phyloP scores from a whole-genome alignment of 2,888 invertebrate genomes.

The Caenorhabditis angaria region DNA sequence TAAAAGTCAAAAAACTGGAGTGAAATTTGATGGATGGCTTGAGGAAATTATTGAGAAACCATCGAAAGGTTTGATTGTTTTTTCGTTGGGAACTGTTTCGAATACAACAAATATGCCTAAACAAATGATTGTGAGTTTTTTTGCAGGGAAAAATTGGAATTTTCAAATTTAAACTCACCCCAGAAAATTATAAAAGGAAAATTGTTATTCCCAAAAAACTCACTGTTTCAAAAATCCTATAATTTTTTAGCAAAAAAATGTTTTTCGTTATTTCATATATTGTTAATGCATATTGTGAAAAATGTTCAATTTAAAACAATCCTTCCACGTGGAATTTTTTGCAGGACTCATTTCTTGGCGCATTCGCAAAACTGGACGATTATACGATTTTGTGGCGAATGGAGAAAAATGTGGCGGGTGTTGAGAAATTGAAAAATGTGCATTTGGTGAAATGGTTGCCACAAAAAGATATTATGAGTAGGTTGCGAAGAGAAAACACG shows the following conservation, averaged over 20 bases:
- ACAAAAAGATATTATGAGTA: slow-evolving; percentile 69
- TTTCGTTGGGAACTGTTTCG: slow-evolving; percentile 68
- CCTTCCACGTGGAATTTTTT: too few species aligned
- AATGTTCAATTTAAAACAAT: too few species aligned
- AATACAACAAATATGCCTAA: slow-evolving; percentile 71
- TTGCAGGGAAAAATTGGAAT: not conserved
- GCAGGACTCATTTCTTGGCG: slow-evolving; percentile 64
- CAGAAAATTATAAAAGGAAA: too few species aligned
- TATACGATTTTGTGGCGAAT: slow-evolving; percentile 69
- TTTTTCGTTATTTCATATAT: too few species aligned
- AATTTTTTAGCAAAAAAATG: too few species aligned
- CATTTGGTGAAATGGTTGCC: slow-evolving; percentile 70
- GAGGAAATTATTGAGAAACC: slow-evolving; percentile 46
- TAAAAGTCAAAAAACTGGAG: slow-evolving; percentile 23
- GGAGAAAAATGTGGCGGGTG: slow-evolving; percentile 61
- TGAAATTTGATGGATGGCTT: slow-evolving; percentile 26
- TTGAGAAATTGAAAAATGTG: slow-evolving; percentile 54
- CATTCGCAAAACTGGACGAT: slow-evolving; percentile 61
- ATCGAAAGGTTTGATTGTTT: slow-evolving; percentile 50
- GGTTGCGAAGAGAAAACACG: too few species aligned
- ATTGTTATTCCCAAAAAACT: too few species aligned
- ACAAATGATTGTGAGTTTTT: slow-evolving; percentile 59
- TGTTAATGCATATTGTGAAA: too few species aligned
- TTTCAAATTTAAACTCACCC: slow-evolving; percentile 3
- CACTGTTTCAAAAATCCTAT: too few species aligned